Conservation (phyloP, 2,888 invertebrate species). For the Epirrhoe tristata region DNA sequence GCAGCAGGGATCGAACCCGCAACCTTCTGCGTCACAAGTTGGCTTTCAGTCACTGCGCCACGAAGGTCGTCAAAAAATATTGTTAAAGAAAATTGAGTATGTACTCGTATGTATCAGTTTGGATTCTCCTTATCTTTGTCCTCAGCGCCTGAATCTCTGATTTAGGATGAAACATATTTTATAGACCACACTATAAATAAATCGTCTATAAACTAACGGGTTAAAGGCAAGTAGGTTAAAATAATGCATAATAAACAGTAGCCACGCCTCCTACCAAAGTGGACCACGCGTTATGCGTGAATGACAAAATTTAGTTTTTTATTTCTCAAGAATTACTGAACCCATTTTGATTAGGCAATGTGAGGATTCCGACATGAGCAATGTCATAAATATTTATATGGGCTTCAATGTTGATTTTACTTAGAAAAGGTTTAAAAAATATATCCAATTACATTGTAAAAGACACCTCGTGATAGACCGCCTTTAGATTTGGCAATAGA, state of each 20-base stretch:
- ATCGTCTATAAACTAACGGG: no score
- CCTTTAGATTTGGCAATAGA: neutral
- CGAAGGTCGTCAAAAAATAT: no score
- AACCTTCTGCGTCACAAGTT: no score
- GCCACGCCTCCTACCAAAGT: conserved; percentile 38
- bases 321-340: conserved; percentile 37
- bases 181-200: no score
- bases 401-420: conserved; percentile 9
- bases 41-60: no score
- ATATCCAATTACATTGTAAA: neutral
- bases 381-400: conserved; percentile 33
- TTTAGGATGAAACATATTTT: no score
- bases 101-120: no score
- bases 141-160: no score
- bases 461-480: neutral
- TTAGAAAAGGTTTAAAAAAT: no score
- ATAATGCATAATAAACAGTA: conserved; percentile 11
- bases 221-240: neutral
- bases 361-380: conserved; percentile 23
- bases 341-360: conserved; percentile 34
- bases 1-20: no score
- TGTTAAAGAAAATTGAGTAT: no score
- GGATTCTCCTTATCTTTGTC: no score
- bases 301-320: conserved; percentile 29
- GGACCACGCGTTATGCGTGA: conserved; percentile 30